phyloP scores from a whole-genome alignment of 2,113 vertebrate genomes.

The Mormyrus iriodes region DNA sequence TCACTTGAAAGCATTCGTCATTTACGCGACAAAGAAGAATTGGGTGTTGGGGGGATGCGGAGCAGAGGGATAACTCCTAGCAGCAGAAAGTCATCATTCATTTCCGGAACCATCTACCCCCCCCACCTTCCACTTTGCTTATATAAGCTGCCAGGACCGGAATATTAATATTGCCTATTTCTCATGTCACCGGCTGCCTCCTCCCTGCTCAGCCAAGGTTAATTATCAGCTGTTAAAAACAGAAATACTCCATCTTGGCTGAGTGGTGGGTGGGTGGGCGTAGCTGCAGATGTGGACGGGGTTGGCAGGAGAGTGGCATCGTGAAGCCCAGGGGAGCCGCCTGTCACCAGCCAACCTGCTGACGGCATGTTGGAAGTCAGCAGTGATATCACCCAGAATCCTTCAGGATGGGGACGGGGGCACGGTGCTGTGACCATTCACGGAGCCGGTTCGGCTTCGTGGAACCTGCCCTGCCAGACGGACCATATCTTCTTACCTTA shows the following conservation, averaged over 20 bases:
- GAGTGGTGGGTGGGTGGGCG: constrained; percentile 8
- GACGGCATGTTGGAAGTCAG: neutral
- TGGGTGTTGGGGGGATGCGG: neutral
- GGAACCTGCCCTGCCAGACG: neutral
- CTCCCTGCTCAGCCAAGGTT: constrained; percentile 37
- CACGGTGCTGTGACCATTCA: neutral
- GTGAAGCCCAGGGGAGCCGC: neutral
- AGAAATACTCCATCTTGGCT: constrained; percentile 30
- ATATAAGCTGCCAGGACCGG: constrained; percentile 32
- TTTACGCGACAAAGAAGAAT: neutral
- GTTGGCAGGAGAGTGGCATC: neutral
- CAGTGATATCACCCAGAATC: neutral
- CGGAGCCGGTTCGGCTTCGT: neutral
- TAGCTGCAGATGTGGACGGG: constrained; percentile 17
- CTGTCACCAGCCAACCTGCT: neutral
- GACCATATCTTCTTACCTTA: neutral
- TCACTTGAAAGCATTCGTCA: neutral
- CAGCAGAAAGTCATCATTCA: constrained; percentile 20
- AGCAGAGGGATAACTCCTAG: neutral
- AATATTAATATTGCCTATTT: constrained; percentile 43
- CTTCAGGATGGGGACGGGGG: neutral
- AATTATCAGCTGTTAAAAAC: constrained; percentile 47
- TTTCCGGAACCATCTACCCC: neutral
- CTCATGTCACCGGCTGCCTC: constrained; percentile 32
- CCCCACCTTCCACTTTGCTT: constrained; percentile 25